Conservation (phyloP, 2,113 vertebrate genomes). For the Daboia siamensis region DNA sequence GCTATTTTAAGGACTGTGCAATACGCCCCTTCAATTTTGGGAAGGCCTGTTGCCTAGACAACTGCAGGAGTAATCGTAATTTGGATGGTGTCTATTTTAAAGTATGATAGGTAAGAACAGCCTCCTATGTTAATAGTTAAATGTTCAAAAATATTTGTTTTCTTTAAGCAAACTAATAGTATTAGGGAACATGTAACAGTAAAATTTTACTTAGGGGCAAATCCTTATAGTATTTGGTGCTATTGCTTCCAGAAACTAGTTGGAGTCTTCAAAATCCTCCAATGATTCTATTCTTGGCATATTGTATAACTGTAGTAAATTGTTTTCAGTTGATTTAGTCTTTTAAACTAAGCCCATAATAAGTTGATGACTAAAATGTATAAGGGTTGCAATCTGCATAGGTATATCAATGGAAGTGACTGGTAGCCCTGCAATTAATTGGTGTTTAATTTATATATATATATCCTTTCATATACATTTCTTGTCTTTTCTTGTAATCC, state of each 20-base stretch:
- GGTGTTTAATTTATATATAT: neutral
- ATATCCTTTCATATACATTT: neutral
- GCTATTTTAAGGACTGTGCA: slow-evolving; percentile 29
- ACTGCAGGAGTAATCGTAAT: slow-evolving; percentile 8
- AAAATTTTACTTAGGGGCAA: neutral
- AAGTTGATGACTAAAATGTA: neutral
- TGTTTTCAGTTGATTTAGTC: neutral
- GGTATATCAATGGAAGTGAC: neutral
- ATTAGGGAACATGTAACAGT: neutral
- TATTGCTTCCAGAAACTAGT: neutral
- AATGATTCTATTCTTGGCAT: neutral
- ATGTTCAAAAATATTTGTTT: neutral
- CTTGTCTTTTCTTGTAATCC: neutral
- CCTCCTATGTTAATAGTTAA: slow-evolving; percentile 3
- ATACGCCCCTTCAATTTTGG: neutral
- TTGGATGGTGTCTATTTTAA: slow-evolving; percentile 19
- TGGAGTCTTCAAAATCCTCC: neutral
- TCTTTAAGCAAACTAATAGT: neutral
- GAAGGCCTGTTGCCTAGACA: slow-evolving; percentile 37
- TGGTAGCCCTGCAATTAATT: neutral
- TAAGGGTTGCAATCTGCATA: neutral
- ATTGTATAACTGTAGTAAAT: neutral
- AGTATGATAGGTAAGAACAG: slow-evolving; percentile 18
- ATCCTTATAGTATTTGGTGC: neutral
- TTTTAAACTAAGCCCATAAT: neutral